Evolutionary conservation across 2,113 vertebrate genomes (phyloP).

Genomic region (Nothobranchius furzeri): DNA sequence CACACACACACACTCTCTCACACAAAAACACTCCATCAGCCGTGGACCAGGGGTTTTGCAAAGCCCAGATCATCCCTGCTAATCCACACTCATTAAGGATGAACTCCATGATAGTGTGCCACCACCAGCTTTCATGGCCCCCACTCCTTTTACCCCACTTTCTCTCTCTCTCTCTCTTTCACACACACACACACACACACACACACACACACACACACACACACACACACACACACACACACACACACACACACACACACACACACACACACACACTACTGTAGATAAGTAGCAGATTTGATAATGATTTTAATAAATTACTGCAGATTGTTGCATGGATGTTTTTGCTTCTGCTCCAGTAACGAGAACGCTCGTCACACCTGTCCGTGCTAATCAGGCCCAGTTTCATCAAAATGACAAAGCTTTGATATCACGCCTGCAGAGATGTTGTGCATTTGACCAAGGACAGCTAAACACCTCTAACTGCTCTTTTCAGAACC

Average conservation of each 20-base stretch:
- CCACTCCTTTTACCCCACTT: slow-evolving; percentile 55
- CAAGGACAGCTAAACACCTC: slow-evolving; percentile 7
- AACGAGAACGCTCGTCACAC: slow-evolving; percentile 54
- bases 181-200: not conserved
- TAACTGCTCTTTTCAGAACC: slow-evolving; percentile 10
- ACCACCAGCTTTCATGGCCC: slow-evolving; percentile 36
- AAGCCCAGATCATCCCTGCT: slow-evolving; percentile 82
- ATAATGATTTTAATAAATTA: slow-evolving; percentile 73
- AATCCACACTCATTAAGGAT: slow-evolving; percentile 84
- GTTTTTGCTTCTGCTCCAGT: slow-evolving; percentile 37
- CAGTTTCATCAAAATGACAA: slow-evolving; percentile 47
- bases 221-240: not conserved
- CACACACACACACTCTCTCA: not conserved
- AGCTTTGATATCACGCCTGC: slow-evolving; percentile 34
- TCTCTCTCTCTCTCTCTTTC: slow-evolving; percentile 25
- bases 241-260: not conserved
- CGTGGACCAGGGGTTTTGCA: slow-evolving; percentile 70
- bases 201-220: not conserved
- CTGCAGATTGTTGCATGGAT: slow-evolving; percentile 39
- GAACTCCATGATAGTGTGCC: slow-evolving; percentile 78
- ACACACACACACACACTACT: not conserved
- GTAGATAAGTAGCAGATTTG: slow-evolving; percentile 68
- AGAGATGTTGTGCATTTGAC: slow-evolving; percentile 24
- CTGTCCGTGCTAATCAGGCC: slow-evolving; percentile 40
- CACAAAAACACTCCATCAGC: slow-evolving; percentile 18